phyloP scores from a whole-genome alignment of 2,888 invertebrate genomes.

The Dione vanillae region DNA sequence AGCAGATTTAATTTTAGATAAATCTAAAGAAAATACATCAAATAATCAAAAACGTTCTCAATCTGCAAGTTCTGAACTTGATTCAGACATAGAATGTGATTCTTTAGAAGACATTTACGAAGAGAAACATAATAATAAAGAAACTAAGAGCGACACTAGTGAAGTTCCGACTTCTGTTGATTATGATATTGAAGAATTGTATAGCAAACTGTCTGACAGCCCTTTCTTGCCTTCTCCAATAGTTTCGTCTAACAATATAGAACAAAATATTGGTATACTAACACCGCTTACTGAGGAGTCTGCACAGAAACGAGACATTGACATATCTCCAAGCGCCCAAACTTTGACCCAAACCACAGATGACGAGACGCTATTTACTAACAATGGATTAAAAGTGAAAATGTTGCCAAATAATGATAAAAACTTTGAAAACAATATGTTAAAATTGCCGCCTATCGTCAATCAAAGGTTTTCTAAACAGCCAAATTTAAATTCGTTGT shows the following conservation, averaged over 20 bases:
- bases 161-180: conserved; percentile 62
- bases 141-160: conserved; percentile 55
- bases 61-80: conserved; percentile 52
- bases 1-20: conserved; percentile 50
- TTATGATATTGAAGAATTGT: conserved; percentile 67
- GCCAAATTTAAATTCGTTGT: conserved; percentile 63
- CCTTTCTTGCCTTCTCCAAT: conserved; percentile 24
- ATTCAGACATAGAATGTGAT: conserved; percentile 70
- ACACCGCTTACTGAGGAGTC: conserved; percentile 77
- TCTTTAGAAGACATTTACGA: conserved; percentile 59
- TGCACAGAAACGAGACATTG: conserved; percentile 58
- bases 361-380: conserved; percentile 58
- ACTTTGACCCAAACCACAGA: conserved; percentile 43
- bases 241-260: conserved; percentile 48
- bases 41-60: conserved; percentile 53
- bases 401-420: conserved; percentile 52
- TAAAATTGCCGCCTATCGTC: conserved; percentile 71
- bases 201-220: conserved; percentile 57
- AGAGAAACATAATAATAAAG: conserved; percentile 39
- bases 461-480: conserved; percentile 57
- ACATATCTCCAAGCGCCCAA: conserved; percentile 54
- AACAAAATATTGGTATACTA: conserved; percentile 56
- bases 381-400: conserved; percentile 61
- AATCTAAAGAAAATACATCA: conserved; percentile 52
- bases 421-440: conserved; percentile 47